Evolutionary conservation across 2,113 vertebrate species (phyloP), one percentile per base, ranked within the genome.

Genomic region (Artemisiospiza belli): DNA sequence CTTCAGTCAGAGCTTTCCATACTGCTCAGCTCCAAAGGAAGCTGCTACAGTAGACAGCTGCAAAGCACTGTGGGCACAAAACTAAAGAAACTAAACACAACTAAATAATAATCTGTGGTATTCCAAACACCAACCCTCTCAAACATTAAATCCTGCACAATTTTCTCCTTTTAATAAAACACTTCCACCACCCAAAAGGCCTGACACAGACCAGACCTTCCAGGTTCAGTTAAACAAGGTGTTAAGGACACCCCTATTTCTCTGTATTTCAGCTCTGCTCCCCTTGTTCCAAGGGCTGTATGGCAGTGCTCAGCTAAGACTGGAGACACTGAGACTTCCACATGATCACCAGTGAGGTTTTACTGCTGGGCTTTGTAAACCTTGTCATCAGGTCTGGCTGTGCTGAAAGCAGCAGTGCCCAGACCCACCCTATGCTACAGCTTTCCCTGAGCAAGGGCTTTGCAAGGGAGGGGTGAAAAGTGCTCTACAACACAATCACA

Each of bases 331-430:
- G 12, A 74, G 59, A 31, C 43, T 84, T 82, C 27, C 66, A 16
- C 33, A 64, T 2, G 17, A 52, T 55, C n/a, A 15, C 54, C 68
- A 68, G 35, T 0, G 0, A 57, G n/a, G 33, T 81, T 74, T 64
- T 49, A 31, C 44, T 33, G 66, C 58, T 85, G n/a, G 21, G 55
- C 79, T 90, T 68, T 78, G 54, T 61, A 87, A 90, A 90, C 66
- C 54, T 62, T 73, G 58, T 54, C 74, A 44, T 64, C 22, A 18
- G 58, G 49, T 14, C 82, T 77, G 1, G 0, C 82, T 54, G 62
- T 0, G 3, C 61, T 52, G 62, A 91, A 61, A 88, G 74, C 35
- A 11, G 41, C 0, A 0, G 2, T 73, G 49, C 31, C 37, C 70
- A n/a, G 44, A 0, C 2, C 67, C 49, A 46, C 31, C 41, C 41